Evolutionary conservation across 2,888 invertebrate species (phyloP).

Genomic region (Taenaris catops): DNA sequence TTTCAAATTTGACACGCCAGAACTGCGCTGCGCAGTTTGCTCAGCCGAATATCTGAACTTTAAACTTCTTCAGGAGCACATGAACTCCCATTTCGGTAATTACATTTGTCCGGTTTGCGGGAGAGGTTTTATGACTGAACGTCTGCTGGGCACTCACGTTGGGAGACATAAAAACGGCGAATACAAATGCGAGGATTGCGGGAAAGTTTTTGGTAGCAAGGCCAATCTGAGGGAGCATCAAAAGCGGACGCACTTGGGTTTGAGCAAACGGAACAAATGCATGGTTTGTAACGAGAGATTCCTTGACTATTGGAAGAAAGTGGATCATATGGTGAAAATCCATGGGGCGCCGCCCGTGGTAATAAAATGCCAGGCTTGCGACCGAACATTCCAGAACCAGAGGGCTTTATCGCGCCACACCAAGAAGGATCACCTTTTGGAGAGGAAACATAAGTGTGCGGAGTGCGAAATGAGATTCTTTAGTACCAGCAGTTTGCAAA

Average conservation of each 20-base stretch:
- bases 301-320: slow-evolving; percentile 44
- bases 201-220: slow-evolving; percentile 36
- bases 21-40: slow-evolving; percentile 45
- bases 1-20: slow-evolving; percentile 47
- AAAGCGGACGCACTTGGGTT: slow-evolving; percentile 29
- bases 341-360: slow-evolving; percentile 41
- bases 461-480: slow-evolving; percentile 61
- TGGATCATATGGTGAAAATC: slow-evolving; percentile 44
- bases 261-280: slow-evolving; percentile 39
- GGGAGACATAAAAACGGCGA: slow-evolving; percentile 41
- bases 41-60: slow-evolving; percentile 37
- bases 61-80: slow-evolving; percentile 50
- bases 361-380: slow-evolving; percentile 48
- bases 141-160: slow-evolving; percentile 34
- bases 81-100: slow-evolving; percentile 52
- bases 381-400: slow-evolving; percentile 41
- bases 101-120: slow-evolving; percentile 44
- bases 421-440: slow-evolving; percentile 56
- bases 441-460: slow-evolving; percentile 52
- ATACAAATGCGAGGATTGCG: slow-evolving; percentile 43
- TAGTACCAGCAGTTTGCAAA: slow-evolving; percentile 32
- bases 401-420: slow-evolving; percentile 40
- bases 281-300: slow-evolving; percentile 40
- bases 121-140: slow-evolving; percentile 38
- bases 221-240: slow-evolving; percentile 30